Base-by-base conservation (phyloP, 2,797 vertebrate species). In the Enteromius argenteus region DNA sequence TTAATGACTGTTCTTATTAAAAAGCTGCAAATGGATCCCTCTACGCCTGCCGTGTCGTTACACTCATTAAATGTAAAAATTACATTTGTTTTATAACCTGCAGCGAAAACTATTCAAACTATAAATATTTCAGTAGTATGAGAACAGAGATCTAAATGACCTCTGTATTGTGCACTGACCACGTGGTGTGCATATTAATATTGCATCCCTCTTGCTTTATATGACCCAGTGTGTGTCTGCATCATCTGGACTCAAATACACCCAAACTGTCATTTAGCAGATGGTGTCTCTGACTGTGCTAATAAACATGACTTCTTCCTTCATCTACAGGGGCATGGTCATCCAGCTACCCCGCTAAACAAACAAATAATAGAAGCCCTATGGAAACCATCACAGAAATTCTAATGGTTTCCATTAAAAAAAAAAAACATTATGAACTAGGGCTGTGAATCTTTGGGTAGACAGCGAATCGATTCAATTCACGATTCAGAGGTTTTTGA, bases 51-150 rank as follows among this genome's bases (percentile, higher is more conserved):
- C 27, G 27, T 27, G 27, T 27, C 27, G 27, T 27, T 27, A 27
- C 27, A 27, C 15, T 49, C 19, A 66, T 74, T 58, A n/a, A 81
- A 69, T 76, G 62, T 72, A 60, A 81, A 85, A 62, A 51, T 68
- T 49, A 27, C 84, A 44, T 67, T 80, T 80, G 78, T 69, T 74
- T 75, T 69, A 32, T 37, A 56, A 27, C 21, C 44, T 68, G 30
- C 30, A 19, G 14, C 23, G 4, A 3, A 23, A 71, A 53, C 6
- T 13, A 1, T 27, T 27, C 27, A 27, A 27, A 27, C 27, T 27
- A 27, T 27, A 62, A 62, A 62, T 78, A 78, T 78, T 62, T 62
- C 15, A 62, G 56, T 62, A 8, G 15, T 53, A 30, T 53, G 44
- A 9, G n/a, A 32, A 49, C 5, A n/a, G 76, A 21, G 13, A 32